Conservation (phyloP, 2,888 invertebrate species). For the Spisula solida region DNA sequence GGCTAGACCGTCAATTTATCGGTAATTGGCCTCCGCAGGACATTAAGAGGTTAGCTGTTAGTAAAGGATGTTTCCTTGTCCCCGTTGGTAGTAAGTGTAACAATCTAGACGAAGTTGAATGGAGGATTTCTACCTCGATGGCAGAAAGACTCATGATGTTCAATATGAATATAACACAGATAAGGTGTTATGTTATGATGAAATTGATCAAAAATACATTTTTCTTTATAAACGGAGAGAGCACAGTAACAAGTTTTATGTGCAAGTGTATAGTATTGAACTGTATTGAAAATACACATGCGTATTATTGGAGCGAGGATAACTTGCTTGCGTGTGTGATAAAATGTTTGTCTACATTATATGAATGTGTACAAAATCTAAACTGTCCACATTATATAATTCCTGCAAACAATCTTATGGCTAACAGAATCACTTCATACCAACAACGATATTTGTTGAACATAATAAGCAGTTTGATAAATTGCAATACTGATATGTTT, state of each 20-base stretch:
- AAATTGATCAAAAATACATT: neutral
- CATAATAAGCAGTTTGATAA: neutral
- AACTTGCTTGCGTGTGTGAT: slow-evolving; percentile 4
- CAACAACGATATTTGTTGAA: neutral
- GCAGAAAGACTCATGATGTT: slow-evolving; percentile 12
- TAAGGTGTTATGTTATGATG: neutral
- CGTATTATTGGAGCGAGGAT: neutral
- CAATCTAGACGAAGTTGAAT: neutral
- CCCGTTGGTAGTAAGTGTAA: slow-evolving; percentile 7
- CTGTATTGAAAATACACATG: neutral
- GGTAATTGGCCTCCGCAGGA: slow-evolving; percentile 13
- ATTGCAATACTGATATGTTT: neutral
- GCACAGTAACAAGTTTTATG: slow-evolving; percentile 6
- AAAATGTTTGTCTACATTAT: neutral
- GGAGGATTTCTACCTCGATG: slow-evolving; percentile 14
- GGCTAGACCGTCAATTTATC: slow-evolving; percentile 7
- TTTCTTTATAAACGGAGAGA: neutral
- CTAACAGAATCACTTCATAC: neutral
- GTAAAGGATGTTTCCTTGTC: slow-evolving; percentile 25
- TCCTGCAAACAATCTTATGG: slow-evolving; percentile 27
- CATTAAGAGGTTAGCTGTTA: neutral
- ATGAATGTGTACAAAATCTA: neutral
- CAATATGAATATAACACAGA: neutral
- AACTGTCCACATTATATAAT: slow-evolving; percentile 28
- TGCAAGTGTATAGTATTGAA: neutral